Percentiles rank a stretch among this genome's conserved stretches.
phyloP scores from a whole-genome alignment of 2,113 vertebrate species.

The Empidonax traillii region DNA sequence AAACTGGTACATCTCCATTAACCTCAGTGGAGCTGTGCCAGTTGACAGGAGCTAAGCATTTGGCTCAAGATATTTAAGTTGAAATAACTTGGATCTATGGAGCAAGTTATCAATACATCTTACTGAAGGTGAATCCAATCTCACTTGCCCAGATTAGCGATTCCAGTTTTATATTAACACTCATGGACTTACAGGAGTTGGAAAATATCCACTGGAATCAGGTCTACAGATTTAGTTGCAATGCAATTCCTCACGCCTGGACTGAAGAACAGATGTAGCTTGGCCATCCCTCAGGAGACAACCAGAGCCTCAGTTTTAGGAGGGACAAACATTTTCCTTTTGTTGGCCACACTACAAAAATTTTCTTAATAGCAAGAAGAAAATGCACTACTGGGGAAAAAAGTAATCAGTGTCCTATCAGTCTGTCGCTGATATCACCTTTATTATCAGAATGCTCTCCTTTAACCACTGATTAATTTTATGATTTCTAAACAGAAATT shows the following conservation, averaged over 20 bases:
- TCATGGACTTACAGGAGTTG: background rate
- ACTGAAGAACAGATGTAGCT: background rate
- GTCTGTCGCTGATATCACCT: background rate
- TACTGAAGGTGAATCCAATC: background rate
- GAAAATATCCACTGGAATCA: background rate
- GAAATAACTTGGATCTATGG: background rate
- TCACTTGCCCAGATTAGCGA: background rate
- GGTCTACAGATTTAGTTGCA: background rate
- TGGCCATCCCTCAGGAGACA: background rate
- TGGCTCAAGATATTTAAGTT: background rate
- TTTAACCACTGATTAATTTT: background rate
- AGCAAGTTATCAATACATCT: background rate
- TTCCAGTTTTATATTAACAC: background rate
- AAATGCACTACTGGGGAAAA: background rate
- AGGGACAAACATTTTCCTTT: background rate
- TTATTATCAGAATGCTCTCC: background rate
- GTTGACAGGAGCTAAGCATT: background rate
- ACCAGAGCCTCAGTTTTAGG: background rate
- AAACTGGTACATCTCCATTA: background rate
- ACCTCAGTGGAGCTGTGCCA: background rate
- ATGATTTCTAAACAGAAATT: background rate
- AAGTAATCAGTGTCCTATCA: rapidly evolving
- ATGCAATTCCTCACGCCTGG: background rate
- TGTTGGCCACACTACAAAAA: background rate
- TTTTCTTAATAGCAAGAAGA: background rate